Base-by-base conservation (phyloP, 2,113 vertebrate species). In the Macquaria australasica region DNA sequence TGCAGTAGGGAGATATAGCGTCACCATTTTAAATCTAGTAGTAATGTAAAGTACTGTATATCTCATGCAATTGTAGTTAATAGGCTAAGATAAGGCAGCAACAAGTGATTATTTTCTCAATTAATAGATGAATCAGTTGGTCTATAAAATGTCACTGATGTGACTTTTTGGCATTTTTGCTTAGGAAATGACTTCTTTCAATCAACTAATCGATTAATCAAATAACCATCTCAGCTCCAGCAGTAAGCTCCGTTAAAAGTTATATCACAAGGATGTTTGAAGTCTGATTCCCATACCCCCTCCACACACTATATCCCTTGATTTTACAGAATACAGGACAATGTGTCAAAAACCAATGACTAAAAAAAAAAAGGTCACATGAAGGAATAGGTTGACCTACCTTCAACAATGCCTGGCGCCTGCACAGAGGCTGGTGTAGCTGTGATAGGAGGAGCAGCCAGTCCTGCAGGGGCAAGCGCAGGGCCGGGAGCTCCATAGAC, bases 381-480 rank as follows among this genome's bases (percentile, higher is more conserved):
- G 23, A 16, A 50, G 14, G 11, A 80, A 63, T 4, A 25, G 16
- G 7, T 53, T 59, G 37, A 72, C 90, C 64, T 68, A 95, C 95
- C 91, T 48, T 82, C 78, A 8, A 51, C 51, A 18, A 79, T 21
- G 50, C 81, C 58, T 39, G 92, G 86, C 34, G 85, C 74, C 43
- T 68, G 71, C 23, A 84, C 67, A 18, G 79, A 71, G 28, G 87
- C 34, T n/a, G 89, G 60, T 37, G 92, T n/a, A 6, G 82, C 45
- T 21, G 82, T 82, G 39, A 84, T 79, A 45, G 86, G 68, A 45
- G 82, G 81, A 73, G 90, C 77, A 67, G 51, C 60, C 41, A 93
- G 50, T 77, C 85, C 92, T 63, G 83, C 73, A 0, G 90, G 92
- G 8, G 73, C 81, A 1, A 78, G 31, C 3, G 41, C 73, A 67